Percentiles rank a stretch among this genome's conserved stretches.
These are phyloP conservation scores for Calameuta filiformis DNA, from an alignment of 2,888 invertebrate genomes.

Conservation along the genomic window DNA sequence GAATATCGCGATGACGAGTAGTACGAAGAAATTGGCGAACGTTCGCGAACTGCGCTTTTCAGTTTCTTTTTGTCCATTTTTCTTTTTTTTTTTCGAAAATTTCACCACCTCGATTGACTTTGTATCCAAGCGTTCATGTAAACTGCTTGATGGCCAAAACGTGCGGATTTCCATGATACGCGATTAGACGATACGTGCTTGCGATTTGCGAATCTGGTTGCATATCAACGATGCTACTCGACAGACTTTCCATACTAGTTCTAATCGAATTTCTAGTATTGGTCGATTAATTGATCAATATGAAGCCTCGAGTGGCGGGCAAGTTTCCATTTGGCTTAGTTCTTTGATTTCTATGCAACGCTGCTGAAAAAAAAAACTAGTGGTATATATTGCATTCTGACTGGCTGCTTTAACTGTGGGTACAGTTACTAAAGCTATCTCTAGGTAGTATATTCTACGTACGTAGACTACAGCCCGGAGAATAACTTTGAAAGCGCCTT, in stretches of 20 bases:
- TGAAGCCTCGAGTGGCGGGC: not conserved
- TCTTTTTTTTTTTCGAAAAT: not conserved
- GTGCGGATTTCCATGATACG: not conserved
- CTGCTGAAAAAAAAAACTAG: not conserved
- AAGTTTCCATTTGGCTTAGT: not conserved
- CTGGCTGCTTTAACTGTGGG: not conserved
- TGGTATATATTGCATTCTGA: not conserved
- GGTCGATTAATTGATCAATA: not conserved
- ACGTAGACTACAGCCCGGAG: not conserved
- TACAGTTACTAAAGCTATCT: not conserved
- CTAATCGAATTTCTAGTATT: not conserved
- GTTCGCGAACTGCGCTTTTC: not conserved
- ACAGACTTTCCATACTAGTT: not conserved
- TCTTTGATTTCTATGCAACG: not conserved
- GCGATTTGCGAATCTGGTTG: not conserved
- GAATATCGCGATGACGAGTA: not conserved
- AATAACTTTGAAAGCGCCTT: not conserved
- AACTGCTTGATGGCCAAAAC: not conserved
- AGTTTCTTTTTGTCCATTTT: not conserved
- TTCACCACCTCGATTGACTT: not conserved
- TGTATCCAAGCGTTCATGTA: not conserved
- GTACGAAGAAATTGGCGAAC: not conserved
- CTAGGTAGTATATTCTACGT: not conserved
- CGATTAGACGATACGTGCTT: not conserved
- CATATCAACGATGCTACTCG: not conserved